These are phyloP conservation scores for Sanderia malayensis DNA, from an alignment of 30 jellyfish, hydroid and myxozoan species.

Conservation along the genomic window DNA sequence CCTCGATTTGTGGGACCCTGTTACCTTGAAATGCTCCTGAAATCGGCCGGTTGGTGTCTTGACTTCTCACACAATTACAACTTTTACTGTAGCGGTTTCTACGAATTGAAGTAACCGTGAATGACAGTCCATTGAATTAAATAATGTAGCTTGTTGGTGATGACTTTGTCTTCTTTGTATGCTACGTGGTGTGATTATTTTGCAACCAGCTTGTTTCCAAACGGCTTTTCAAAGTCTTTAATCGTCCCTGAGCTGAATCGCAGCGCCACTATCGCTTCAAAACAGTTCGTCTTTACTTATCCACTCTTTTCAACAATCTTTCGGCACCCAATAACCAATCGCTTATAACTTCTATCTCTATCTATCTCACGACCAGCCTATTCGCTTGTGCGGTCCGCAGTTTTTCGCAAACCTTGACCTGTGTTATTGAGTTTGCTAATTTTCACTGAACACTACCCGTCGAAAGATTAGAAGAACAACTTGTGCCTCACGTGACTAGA, in stretches of 20 bases:
- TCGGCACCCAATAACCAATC: neutral
- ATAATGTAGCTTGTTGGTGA: neutral
- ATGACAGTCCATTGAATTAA: neutral
- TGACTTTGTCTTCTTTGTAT: neutral
- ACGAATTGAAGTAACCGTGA: no score
- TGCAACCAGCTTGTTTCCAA: neutral
- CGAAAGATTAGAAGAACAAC: constrained; percentile 39
- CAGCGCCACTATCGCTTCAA: neutral
- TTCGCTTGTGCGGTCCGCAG: no score
- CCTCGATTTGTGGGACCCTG: neutral
- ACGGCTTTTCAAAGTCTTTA: neutral
- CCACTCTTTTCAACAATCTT: neutral
- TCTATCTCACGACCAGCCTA: no score
- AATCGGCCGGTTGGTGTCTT: neutral
- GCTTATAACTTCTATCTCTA: constrained; percentile 1
- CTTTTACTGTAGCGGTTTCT: neutral
- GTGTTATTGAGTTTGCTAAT: no score
- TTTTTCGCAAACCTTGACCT: no score
- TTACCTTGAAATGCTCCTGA: neutral
- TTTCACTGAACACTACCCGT: constrained; percentile 45
- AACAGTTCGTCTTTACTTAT: neutral
- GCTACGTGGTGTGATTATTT: neutral
- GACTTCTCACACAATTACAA: neutral
- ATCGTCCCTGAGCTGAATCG: no score
- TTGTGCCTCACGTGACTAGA: constrained; percentile 15